These are phyloP conservation scores for Machimus atricapillus DNA, from an alignment of 2,888 invertebrate genomes.

Conservation along the genomic window DNA sequence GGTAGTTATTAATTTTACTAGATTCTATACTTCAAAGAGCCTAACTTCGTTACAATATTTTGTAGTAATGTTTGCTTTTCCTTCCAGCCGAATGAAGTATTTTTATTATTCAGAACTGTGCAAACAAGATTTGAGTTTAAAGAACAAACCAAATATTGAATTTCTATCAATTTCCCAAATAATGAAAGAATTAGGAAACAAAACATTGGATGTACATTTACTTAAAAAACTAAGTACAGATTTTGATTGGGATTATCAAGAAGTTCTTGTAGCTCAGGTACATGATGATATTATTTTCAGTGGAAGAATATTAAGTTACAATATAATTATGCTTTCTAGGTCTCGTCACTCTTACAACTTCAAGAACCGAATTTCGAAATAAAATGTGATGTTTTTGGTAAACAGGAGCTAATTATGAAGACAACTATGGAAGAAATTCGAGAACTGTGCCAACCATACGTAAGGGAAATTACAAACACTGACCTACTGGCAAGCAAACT, in stretches of 20 bases:
- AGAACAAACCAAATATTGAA: constrained; percentile 57
- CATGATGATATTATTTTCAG: background rate
- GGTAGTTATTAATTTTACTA: background rate
- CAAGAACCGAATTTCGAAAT: constrained; percentile 59
- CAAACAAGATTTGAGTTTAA: constrained; percentile 57
- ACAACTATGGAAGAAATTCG: constrained; percentile 55
- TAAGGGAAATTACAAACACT: constrained; percentile 58
- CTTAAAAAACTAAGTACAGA: constrained; percentile 58
- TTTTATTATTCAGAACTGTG: constrained; percentile 60
- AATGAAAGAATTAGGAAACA: constrained; percentile 57
- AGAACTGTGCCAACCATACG: constrained; percentile 57
- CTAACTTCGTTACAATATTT: background rate
- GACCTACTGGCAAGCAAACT: constrained; percentile 56
- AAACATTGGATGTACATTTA: constrained; percentile 56
- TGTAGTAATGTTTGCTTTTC: background rate
- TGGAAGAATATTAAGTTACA: background rate
- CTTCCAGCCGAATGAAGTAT: constrained; percentile 57
- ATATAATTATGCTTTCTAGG: constrained; percentile 48
- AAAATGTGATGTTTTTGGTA: constrained; percentile 57
- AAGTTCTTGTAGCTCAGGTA: constrained; percentile 58
- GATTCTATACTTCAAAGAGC: no score
- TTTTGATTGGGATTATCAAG: constrained; percentile 60
- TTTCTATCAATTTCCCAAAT: constrained; percentile 57
- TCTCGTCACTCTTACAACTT: constrained; percentile 56
- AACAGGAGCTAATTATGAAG: constrained; percentile 58